Evolutionary conservation across 2,888 invertebrate genomes (phyloP), one percentile per base, ranked within the genome.

Genomic region (Chironomus tentans): DNA sequence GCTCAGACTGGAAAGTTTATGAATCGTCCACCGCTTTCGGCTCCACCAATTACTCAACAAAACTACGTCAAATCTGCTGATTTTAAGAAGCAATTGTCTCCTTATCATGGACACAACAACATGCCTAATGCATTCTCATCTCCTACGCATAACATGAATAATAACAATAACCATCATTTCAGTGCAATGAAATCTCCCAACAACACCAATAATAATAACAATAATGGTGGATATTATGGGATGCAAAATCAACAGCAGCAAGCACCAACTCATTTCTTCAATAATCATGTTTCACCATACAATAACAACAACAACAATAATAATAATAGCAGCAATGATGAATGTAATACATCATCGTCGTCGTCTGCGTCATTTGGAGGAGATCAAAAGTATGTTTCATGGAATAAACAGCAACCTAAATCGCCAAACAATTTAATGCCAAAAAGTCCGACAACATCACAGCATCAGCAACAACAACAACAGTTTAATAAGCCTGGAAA

Each of bases 1-100:
- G 38, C 38, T 38, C 10, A 47, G 10, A 4, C 24, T 56, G 71
- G 24, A 21, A 28, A 73, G 4, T 22, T 56, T 18, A n/a, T 21
- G 15, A 62, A 62, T n/a, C 65, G 62, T n/a, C 65, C 65, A 22
- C 74, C 65, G 22, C 21, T 73, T 24, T 74, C 74, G n/a, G 74
- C 62, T 6, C 74, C 65, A 48, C 62, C 74, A 68, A 15, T 68
- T 68, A 21, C 74, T 22, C 48, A 28, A 18, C 71, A 71, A 4
- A 61, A 24, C 3, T 62, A 15, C 3, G 18, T 62, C 2, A 72
- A 46, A 24, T 72, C 72, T 7, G 61, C 61, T 7, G 72, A 72
- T 28, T 72, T n/a, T 62, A 68, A 46, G 21, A 74, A 74, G 15
- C 74, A 65, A 12, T 68, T 47, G 2, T 68, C 74, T 18, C 74